Conservation (phyloP, 2,113 vertebrate species). For the Numida meleagris region DNA sequence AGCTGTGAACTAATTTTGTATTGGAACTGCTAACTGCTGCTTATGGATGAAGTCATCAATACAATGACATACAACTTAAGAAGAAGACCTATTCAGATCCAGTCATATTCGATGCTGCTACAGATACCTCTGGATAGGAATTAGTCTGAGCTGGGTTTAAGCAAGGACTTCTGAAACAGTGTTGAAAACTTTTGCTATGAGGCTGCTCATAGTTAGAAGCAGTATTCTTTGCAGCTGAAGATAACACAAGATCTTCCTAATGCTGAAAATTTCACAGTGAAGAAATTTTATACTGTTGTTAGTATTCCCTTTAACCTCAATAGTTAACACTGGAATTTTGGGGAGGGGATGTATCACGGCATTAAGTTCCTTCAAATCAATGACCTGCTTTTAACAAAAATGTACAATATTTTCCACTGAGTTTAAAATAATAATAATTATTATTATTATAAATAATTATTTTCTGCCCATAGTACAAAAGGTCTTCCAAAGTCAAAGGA, state of each 20-base stretch:
- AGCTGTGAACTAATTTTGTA: background rate
- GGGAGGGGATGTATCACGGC: no score
- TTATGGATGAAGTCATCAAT: background rate
- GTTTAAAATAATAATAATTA: background rate
- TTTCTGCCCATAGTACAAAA: background rate
- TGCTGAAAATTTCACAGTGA: background rate
- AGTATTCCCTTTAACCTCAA: background rate
- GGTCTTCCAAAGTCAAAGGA: background rate
- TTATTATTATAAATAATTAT: no score
- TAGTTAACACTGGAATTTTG: background rate
- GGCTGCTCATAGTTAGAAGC: background rate
- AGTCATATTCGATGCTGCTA: background rate
- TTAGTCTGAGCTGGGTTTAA: background rate
- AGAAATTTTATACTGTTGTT: background rate
- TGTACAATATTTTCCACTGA: background rate
- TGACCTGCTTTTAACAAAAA: background rate
- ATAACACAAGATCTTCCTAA: background rate
- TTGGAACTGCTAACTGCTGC: background rate
- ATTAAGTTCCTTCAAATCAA: background rate
- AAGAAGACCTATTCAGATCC: background rate
- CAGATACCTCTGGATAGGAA: background rate
- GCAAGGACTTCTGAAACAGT: background rate
- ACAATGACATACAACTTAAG: background rate
- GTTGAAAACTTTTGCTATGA: background rate
- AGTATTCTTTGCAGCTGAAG: background rate